These are phyloP conservation scores for Sericinus montela DNA, from an alignment of 2,888 invertebrate species.

Conservation along the genomic window DNA sequence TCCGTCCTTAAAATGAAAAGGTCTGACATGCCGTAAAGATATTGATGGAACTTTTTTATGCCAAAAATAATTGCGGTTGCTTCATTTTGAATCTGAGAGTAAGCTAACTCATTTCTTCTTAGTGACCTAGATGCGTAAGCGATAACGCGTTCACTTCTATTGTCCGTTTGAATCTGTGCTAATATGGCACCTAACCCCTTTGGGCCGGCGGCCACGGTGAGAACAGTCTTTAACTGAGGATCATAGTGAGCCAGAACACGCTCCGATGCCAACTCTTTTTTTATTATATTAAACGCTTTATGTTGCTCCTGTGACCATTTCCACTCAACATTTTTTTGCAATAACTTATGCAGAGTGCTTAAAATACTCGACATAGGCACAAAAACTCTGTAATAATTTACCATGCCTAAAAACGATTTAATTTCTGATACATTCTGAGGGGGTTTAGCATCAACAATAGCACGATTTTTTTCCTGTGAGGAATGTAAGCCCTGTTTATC, in stretches of 20 bases:
- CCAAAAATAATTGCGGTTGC: too few relatives aligned
- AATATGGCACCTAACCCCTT: too few relatives aligned
- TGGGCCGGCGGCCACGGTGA: too few relatives aligned
- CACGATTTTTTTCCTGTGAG: background rate
- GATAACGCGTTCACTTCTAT: background rate
- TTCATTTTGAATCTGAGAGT: too few relatives aligned
- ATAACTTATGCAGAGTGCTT: background rate
- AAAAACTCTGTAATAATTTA: background rate
- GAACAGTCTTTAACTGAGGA: too few relatives aligned
- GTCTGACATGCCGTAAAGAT: too few relatives aligned
- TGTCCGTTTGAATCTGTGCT: background rate
- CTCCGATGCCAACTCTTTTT: background rate
- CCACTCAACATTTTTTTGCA: background rate
- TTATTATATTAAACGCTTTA: background rate
- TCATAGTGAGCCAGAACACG: too few relatives aligned
- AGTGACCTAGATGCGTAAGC: background rate
- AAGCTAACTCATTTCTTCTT: background rate
- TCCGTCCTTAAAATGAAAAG: too few relatives aligned
- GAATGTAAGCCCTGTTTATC: background rate
- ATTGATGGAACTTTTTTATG: too few relatives aligned
- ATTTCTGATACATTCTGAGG: background rate
- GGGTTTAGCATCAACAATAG: background rate
- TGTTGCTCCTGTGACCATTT: background rate
- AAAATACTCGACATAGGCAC: background rate
- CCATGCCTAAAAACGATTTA: background rate